Conservation (phyloP, 2,797 vertebrate species). For the Pangasius larnaudii region DNA sequence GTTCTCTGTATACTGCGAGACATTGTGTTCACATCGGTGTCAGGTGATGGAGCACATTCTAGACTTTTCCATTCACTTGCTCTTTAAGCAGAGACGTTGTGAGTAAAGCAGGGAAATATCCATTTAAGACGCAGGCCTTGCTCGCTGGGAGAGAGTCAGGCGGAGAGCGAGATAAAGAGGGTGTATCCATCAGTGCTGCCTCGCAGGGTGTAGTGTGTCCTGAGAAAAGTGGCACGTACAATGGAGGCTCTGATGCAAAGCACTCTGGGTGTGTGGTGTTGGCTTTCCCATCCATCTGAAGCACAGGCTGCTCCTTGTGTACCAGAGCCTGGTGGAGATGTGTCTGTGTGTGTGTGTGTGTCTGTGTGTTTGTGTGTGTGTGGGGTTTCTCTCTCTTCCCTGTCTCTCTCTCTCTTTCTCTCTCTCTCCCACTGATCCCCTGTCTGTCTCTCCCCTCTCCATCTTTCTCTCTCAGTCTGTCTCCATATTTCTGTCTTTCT, state of each 20-base stretch:
- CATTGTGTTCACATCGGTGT: conserved; percentile 68
- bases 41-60: conserved; percentile 75
- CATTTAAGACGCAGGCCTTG: conserved; percentile 6
- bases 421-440: too few species aligned
- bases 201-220: conserved; percentile 78
- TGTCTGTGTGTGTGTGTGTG: conserved; percentile 21
- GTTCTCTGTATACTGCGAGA: conserved; percentile 66
- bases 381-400: conserved; percentile 54
- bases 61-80: conserved; percentile 44
- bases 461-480: not conserved
- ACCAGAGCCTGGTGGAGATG: conserved; percentile 61
- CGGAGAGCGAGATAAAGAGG: conserved; percentile 65
- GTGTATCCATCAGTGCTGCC: conserved; percentile 66
- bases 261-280: conserved; percentile 69
- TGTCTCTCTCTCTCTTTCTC: not conserved
- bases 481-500: not conserved
- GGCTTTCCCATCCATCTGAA: conserved; percentile 66
- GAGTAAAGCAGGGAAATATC: conserved; percentile 41
- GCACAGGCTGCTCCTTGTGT: conserved; percentile 72
- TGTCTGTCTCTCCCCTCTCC: not conserved
- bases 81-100: conserved; percentile 31
- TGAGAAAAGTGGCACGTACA: conserved; percentile 78
- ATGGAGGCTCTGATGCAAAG: conserved; percentile 77
- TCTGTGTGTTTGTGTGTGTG: too few species aligned
- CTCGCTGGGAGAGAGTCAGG: conserved; percentile 17